Conservation (phyloP, 2,797 vertebrate species). For the Zenarchopterus dispar region DNA sequence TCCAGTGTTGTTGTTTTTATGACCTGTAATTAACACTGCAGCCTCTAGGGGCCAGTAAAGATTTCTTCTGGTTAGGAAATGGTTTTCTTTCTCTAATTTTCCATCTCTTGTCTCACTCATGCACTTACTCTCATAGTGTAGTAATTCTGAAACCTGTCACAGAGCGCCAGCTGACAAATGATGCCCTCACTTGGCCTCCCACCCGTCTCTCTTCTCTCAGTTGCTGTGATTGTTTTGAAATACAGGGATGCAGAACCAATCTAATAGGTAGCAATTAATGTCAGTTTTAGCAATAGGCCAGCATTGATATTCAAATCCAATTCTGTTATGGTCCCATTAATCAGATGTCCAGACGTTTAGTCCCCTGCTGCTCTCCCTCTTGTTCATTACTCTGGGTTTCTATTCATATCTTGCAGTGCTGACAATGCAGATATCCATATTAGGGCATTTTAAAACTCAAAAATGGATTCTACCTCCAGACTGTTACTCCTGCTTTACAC, state of each 20-base stretch:
- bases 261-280: slow-evolving; percentile 76
- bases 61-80: no score
- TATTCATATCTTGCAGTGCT: slow-evolving; percentile 24
- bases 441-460: neutral
- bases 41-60: no score
- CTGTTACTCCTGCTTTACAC: slow-evolving; percentile 3
- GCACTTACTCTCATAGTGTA: slow-evolving; percentile 4
- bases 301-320: slow-evolving; percentile 75
- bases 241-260: slow-evolving; percentile 54
- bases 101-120: slow-evolving; percentile 3
- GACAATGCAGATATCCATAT: slow-evolving; percentile 18
- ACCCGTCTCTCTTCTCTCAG: slow-evolving; percentile 47
- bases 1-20: no score
- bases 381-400: slow-evolving; percentile 53
- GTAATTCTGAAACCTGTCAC: slow-evolving; percentile 44
- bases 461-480: no score
- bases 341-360: slow-evolving; percentile 50
- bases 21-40: no score
- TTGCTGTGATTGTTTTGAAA: slow-evolving; percentile 66
- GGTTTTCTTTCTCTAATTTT: neutral
- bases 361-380: slow-evolving; percentile 24
- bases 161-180: slow-evolving; percentile 53
- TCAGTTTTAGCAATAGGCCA: slow-evolving; percentile 64
- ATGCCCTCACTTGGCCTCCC: slow-evolving; percentile 40
- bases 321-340: slow-evolving; percentile 68